phyloP scores from a whole-genome alignment of 1,140 invertebrate genomes.

The Penaeus indicus region DNA sequence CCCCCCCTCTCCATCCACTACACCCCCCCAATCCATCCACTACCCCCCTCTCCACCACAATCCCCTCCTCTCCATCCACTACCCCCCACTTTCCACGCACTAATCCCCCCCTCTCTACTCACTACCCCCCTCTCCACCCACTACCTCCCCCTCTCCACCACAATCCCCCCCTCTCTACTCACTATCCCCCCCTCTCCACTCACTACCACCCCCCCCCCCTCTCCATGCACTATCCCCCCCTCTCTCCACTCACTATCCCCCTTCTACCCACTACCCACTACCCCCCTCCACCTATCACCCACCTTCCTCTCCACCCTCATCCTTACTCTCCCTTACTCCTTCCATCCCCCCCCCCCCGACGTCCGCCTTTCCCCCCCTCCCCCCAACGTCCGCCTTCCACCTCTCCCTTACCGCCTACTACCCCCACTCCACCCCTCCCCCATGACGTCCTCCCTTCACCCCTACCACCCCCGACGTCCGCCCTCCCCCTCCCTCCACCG shows the following conservation, averaged over 20 bases:
- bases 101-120: neutral
- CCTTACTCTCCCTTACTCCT: neutral
- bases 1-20: conserved; percentile 7
- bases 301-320: neutral
- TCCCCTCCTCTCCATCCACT: neutral
- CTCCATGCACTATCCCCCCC: too few species aligned
- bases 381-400: neutral
- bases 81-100: neutral
- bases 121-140: neutral
- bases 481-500: neutral
- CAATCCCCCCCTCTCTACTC: neutral
- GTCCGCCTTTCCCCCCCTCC: neutral
- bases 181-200: neutral
- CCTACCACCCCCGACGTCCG: neutral
- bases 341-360: neutral
- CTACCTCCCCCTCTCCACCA: conserved; percentile 3
- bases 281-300: neutral
- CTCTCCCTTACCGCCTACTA: neutral
- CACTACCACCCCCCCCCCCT: neutral
- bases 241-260: too few species aligned
- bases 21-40: neutral
- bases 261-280: conserved; percentile 33
- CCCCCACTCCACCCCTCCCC: neutral
- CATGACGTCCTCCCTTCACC: neutral
- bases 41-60: neutral